Evolutionary conservation across 2,888 invertebrate genomes (phyloP), one percentile per base, ranked within the genome.

Genomic region (Lissonota sp.): DNA sequence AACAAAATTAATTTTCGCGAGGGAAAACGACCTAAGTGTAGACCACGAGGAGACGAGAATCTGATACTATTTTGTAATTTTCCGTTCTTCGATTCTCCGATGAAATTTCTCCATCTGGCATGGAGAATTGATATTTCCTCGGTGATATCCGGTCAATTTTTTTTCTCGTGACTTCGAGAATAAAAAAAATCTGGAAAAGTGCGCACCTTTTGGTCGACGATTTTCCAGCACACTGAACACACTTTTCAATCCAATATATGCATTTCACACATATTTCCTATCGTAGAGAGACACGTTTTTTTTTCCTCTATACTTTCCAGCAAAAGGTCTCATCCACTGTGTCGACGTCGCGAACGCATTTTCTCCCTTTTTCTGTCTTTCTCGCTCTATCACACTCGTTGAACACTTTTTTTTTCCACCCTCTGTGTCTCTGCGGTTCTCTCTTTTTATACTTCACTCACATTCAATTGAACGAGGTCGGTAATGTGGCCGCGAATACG

Each of bases 381-480:
- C 42, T 70, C 39, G 76, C 42, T 63, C 46, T 60, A 1, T 26
- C 26, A 3, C 26, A 26, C 39, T 58, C 76, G 67, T 78, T 53
- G 42, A 16, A 66, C 73, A 76, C 69, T 53, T 73, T 58, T 71
- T 62, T 58, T 67, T 12, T 44, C 42, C 16, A 26, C 26, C 26
- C 26, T 26, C 26, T 26, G 26, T 26, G 26, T 26, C 26, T 26
- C 26, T 26, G 26, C 26, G 26, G 26, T 26, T 26, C 26, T 70
- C 16, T 63, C 6, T 71, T 67, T 39, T 72, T 77, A 67, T 60
- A 69, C 51, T 44, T 70, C 51, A 60, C 49, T 60, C 70, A 44
- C 77, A 75, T 76, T 74, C 75, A 75, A 70, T 81, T 70, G 60
- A 42, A 70, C 70, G 73, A 60, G 67, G 62, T 55, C 60, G 66